Evolutionary conservation across 2,888 invertebrate genomes (phyloP).

Genomic region (Patella caerulea): DNA sequence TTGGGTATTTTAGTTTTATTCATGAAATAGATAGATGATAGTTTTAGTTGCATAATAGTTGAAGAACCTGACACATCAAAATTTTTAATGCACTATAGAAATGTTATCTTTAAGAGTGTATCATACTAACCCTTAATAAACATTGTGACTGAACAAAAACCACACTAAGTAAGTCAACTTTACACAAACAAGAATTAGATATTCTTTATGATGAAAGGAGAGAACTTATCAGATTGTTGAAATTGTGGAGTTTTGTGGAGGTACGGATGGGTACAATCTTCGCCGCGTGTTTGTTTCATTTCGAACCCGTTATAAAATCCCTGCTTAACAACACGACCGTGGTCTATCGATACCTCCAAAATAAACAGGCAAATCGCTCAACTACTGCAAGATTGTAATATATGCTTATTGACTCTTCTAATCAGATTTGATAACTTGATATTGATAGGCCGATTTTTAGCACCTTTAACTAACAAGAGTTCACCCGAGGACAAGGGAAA

Average conservation of each 20-base stretch:
- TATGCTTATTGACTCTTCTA: constrained; percentile 18
- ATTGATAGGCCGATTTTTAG: constrained; percentile 24
- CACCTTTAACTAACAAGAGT: constrained; percentile 9
- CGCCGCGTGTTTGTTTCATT: constrained; percentile 2
- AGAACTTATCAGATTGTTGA: too few species aligned
- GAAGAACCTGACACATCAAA: too few species aligned
- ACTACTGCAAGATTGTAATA: constrained; percentile 8
- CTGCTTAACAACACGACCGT: background rate
- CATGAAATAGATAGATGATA: too few species aligned
- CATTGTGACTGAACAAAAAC: too few species aligned
- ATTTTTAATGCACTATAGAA: too few species aligned
- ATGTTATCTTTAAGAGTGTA: too few species aligned
- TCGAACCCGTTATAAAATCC: background rate
- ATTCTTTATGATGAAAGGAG: too few species aligned
- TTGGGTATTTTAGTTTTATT: too few species aligned
- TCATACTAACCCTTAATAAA: too few species aligned
- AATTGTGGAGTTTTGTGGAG: background rate
- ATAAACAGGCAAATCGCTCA: background rate
- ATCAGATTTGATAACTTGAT: constrained; percentile 23
- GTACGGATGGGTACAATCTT: background rate
- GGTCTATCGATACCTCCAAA: background rate
- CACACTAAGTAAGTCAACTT: too few species aligned
- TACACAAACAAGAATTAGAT: too few species aligned
- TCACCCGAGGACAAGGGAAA: constrained; percentile 10
- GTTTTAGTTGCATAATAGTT: too few species aligned